Conservation (phyloP, 2,797 vertebrate species). For the Channa striata region DNA sequence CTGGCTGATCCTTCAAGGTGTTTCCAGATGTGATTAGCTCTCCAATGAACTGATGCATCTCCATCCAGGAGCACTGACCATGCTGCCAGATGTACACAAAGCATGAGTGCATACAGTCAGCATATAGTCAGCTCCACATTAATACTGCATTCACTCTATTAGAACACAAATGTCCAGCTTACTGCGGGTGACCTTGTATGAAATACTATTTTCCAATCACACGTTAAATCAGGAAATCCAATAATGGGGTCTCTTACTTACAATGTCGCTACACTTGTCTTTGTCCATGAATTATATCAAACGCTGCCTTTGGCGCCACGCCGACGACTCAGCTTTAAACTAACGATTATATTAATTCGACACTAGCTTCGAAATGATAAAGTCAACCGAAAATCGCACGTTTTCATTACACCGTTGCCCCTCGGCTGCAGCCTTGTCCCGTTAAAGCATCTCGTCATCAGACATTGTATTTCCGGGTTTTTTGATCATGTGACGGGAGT, state of each 20-base stretch:
- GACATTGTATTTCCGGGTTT: slow-evolving; percentile 74
- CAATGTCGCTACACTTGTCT: slow-evolving; percentile 79
- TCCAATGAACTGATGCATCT: slow-evolving; percentile 86
- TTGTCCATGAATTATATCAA: slow-evolving; percentile 80
- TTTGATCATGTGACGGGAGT: slow-evolving; percentile 62
- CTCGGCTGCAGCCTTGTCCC: slow-evolving; percentile 5
- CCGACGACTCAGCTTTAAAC: neutral
- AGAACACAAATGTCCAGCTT: neutral
- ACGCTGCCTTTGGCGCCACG: neutral
- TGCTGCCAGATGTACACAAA: slow-evolving; percentile 59
- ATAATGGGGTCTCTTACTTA: slow-evolving; percentile 64
- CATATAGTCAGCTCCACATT: neutral
- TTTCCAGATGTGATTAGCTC: slow-evolving; percentile 82
- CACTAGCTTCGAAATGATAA: fast-evolving
- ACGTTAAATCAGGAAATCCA: neutral
- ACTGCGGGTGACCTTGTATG: neutral
- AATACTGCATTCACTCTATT: neutral
- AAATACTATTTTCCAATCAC: neutral
- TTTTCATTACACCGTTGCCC: neutral
- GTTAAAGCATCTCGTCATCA: slow-evolving; percentile 44
- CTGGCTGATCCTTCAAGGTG: slow-evolving; percentile 74
- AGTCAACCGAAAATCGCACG: neutral
- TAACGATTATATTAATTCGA: neutral
- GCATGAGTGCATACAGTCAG: neutral
- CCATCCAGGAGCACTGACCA: slow-evolving; percentile 84